Evolutionary conservation across 1,140 invertebrate species (phyloP).

Genomic region (Babylonia areolata): DNA sequence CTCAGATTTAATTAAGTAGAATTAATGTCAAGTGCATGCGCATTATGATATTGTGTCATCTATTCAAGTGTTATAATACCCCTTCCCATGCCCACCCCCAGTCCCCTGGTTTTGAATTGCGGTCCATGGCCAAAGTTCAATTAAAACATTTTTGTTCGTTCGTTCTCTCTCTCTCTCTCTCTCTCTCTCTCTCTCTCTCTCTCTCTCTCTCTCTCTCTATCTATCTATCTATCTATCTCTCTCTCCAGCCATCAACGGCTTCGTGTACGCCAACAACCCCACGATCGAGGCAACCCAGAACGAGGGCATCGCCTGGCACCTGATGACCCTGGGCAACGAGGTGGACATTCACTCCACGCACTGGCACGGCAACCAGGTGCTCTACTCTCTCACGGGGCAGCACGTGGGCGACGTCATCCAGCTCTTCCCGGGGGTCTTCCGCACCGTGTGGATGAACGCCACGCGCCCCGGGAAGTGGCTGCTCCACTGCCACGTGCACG

Average conservation of each 20-base stretch:
- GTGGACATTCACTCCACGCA: constrained; percentile 68
- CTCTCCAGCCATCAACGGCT: constrained; percentile 57
- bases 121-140: too few relatives aligned
- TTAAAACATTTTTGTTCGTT: too few relatives aligned
- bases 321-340: constrained; percentile 55
- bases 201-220: too few relatives aligned
- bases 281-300: constrained; percentile 56
- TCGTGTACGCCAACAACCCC: constrained; percentile 59
- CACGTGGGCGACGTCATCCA: constrained; percentile 47
- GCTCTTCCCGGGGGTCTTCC: constrained; percentile 58
- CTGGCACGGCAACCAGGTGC: constrained; percentile 67
- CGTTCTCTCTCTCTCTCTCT: too few relatives aligned
- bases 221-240: too few relatives aligned
- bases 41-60: too few relatives aligned
- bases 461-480: constrained; percentile 52
- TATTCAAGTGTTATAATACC: too few relatives aligned
- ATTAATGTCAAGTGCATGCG: too few relatives aligned
- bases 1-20: too few relatives aligned
- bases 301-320: constrained; percentile 65
- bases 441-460: constrained; percentile 58
- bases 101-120: too few relatives aligned
- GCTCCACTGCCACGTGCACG: constrained; percentile 61
- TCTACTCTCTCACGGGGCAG: constrained; percentile 27
- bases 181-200: too few relatives aligned
- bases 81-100: too few relatives aligned